Conservation (phyloP, 2,797 vertebrate genomes). For the Coluber constrictor region DNA sequence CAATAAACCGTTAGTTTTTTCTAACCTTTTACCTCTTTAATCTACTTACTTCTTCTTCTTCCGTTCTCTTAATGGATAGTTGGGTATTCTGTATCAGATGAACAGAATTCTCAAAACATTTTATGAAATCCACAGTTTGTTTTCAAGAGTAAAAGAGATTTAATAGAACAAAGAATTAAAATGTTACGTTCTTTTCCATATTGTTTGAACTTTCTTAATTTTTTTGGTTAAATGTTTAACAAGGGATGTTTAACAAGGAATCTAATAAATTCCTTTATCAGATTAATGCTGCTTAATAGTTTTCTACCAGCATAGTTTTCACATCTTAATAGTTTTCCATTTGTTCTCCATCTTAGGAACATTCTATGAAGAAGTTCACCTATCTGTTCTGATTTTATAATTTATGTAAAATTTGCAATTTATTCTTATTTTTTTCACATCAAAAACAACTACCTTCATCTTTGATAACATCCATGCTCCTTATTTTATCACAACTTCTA, state of each 20-base stretch:
- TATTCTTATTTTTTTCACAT: background rate
- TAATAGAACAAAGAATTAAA: conserved; percentile 21
- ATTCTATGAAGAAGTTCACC: background rate
- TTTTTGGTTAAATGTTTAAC: background rate
- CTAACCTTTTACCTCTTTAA: conserved; percentile 29
- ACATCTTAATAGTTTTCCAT: background rate
- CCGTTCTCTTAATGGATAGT: background rate
- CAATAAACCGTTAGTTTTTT: background rate
- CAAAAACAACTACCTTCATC: background rate
- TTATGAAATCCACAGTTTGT: background rate
- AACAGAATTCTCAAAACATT: conserved; percentile 21
- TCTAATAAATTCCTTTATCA: background rate
- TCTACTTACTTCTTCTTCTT: conserved; percentile 7
- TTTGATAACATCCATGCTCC: background rate
- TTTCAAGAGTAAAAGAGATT: background rate
- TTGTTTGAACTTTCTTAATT: conserved; percentile 28
- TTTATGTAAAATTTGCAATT: background rate
- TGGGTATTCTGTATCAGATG: conserved; percentile 28
- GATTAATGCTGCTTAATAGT: background rate
- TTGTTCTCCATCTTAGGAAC: background rate
- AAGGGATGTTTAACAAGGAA: too few relatives aligned
- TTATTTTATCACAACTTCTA: background rate
- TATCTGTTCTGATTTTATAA: background rate
- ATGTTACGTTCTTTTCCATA: conserved; percentile 7
- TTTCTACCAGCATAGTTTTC: background rate